These are phyloP conservation scores for Dinoponera quadriceps DNA, from an alignment of 1,140 invertebrate species.

Conservation along the genomic window DNA sequence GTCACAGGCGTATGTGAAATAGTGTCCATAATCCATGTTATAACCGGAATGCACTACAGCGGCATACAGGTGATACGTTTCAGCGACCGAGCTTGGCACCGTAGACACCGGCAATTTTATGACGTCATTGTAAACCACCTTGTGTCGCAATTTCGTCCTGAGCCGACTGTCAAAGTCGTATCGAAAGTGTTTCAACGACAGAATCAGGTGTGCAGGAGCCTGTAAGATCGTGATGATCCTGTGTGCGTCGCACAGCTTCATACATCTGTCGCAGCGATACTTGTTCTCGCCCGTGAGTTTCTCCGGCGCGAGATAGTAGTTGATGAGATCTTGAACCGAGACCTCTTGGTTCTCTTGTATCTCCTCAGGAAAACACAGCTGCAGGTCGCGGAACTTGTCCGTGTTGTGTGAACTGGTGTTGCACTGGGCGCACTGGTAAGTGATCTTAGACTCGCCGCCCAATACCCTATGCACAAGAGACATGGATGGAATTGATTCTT, in stretches of 20 bases:
- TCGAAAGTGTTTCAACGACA: conserved; percentile 93
- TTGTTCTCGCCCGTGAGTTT: conserved; percentile 92
- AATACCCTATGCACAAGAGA: conserved; percentile 90
- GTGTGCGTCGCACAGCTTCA: conserved; percentile 91
- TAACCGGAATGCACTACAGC: conserved; percentile 94
- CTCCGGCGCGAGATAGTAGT: conserved; percentile 92
- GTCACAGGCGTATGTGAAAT: conserved; percentile 93
- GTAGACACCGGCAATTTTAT: conserved; percentile 86
- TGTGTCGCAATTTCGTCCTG: conserved; percentile 90
- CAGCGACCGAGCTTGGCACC: conserved; percentile 77
- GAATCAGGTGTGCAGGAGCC: conserved; percentile 91
- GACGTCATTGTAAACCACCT: conserved; percentile 88
- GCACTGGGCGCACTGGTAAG: conserved; percentile 90
- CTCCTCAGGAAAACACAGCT: conserved; percentile 92
- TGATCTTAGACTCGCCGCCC: conserved; percentile 90
- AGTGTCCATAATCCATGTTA: conserved; percentile 94
- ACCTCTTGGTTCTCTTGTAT: conserved; percentile 85
- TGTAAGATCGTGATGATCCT: conserved; percentile 90
- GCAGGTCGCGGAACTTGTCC: conserved; percentile 93
- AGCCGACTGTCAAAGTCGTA: conserved; percentile 90
- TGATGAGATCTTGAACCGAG: conserved; percentile 90
- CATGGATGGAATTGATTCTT: conserved; percentile 77
- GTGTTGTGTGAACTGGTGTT: conserved; percentile 89
- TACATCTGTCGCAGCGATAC: conserved; percentile 93
- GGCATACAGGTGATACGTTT: conserved; percentile 90